Evolutionary conservation across 2,113 vertebrate species (phyloP).

Genomic region (Brienomyrus brachyistius): DNA sequence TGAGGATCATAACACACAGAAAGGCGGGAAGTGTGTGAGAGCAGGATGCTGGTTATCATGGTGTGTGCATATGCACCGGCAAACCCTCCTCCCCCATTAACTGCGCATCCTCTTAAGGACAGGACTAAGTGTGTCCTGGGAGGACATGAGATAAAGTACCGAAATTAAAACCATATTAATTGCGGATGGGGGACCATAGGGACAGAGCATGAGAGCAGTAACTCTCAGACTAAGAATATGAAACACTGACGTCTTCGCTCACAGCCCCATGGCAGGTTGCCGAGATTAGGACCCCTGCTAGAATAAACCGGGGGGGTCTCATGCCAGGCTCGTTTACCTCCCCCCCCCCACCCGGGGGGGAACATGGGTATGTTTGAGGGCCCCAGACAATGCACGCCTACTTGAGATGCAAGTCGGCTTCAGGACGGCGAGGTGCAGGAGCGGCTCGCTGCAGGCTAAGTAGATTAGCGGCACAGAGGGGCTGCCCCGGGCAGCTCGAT

Average conservation of each 20-base stretch:
- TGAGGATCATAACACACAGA: not conserved
- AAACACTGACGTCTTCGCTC: not conserved
- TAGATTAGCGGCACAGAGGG: conserved; percentile 68
- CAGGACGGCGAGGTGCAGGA: conserved; percentile 47
- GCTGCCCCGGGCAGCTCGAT: conserved; percentile 58
- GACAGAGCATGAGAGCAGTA: not conserved
- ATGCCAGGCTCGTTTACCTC: conserved; percentile 33
- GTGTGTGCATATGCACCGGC: not conserved
- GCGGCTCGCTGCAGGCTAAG: conserved; percentile 62
- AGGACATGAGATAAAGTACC: not conserved
- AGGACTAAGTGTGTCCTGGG: not conserved
- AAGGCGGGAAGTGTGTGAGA: not conserved
- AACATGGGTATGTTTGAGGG: conserved; percentile 23
- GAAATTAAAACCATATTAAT: not conserved
- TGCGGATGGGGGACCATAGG: not conserved
- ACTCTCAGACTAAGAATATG: not conserved
- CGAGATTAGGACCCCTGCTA: not conserved
- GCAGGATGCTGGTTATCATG: not conserved
- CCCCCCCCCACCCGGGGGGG: not conserved
- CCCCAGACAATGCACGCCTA: conserved; percentile 53
- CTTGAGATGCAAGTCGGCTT: conserved; percentile 72
- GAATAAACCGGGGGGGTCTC: not conserved
- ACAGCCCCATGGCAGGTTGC: not conserved
- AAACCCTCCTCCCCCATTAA: not conserved
- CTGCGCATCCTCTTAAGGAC: not conserved